phyloP scores from a whole-genome alignment of 2,797 vertebrate genomes.

The Anguilla megastoma region DNA sequence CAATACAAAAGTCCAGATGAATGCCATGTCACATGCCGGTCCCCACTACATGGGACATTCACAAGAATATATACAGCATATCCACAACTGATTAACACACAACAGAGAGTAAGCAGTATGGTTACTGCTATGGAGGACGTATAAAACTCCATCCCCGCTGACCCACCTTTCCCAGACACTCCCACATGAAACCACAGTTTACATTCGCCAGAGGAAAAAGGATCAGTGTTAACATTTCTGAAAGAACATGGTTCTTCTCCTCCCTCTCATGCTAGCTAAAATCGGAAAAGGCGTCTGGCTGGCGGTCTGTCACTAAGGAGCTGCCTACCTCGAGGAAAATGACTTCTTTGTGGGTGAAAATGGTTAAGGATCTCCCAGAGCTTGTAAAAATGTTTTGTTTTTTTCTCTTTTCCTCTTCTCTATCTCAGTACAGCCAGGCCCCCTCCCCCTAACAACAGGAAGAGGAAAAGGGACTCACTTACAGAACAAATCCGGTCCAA shows the following conservation, averaged over 20 bases:
- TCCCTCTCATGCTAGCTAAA: not conserved
- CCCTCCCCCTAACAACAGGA: conserved; percentile 23
- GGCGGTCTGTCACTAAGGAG: not conserved
- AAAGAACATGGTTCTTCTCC: not conserved
- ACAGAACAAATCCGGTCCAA: conserved; percentile 59
- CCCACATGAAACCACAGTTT: not conserved
- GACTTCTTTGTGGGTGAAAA: conserved; percentile 11
- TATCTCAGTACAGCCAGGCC: conserved; percentile 8
- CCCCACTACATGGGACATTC: not conserved
- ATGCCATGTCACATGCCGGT: not conserved
- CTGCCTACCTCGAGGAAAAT: not conserved
- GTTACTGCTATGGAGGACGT: not conserved
- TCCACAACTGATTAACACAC: not conserved
- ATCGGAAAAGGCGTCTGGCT: not conserved
- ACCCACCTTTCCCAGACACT: not conserved
- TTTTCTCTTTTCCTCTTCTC: not conserved
- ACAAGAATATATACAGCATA: not conserved
- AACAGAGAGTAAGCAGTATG: not conserved
- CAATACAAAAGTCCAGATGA: not conserved
- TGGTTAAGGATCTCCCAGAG: not conserved
- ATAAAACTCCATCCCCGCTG: not conserved
- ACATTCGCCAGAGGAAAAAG: not conserved
- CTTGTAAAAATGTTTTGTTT: not conserved
- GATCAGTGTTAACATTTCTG: not conserved
- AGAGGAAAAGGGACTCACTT: conserved; percentile 40